Evolutionary conservation across 2,797 vertebrate species (phyloP), one percentile per base, ranked within the genome.

Genomic region (Chlorospingus flavigularis): DNA sequence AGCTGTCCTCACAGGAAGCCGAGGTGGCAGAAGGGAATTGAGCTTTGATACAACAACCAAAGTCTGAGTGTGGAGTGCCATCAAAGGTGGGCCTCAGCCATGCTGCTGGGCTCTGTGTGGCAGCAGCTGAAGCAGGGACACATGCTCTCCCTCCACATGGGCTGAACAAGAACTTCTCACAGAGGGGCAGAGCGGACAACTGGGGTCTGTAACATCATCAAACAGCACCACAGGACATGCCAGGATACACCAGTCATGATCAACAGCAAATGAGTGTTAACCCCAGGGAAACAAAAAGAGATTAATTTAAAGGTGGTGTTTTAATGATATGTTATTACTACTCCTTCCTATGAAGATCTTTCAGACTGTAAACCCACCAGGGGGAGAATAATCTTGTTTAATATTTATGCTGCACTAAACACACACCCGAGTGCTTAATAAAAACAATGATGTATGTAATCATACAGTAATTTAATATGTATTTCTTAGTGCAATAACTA

Each of bases 111-210:
- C 91, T 90, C 55, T 77, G 61, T 10, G 28, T 0, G 0, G 33
- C 90, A 92, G 93, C 94, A 94, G 95, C 94, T 95, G 95, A 94
- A 77, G 51, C 48, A 84, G 28, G 54, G 65, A 57, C 85, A 90
- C 19, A 18, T 43, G 89, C 39, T 88, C 50, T 74, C 71, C 84
- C 88, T 77, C 87, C 76, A 47, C 75, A 54, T 18, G 18, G 0
- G 3, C 78, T 68, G 72, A 86, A 58, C 82, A 90, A 95, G 51
- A 75, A 43, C 85, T n/a, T 39, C 75, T 90, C 5, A 3, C 65
- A 72, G 54, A 86, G 53, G 31, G 19, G 14, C 0, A 25, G 13
- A 66, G 72, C 31, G 54, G 90, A 75, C 93, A 96, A 53, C 65
- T 86, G 91, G 68, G 63, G 65, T 51, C 82, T 84, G 68, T 65